phyloP scores from a whole-genome alignment of 2,888 invertebrate species.

The Alloplasta piceator region DNA sequence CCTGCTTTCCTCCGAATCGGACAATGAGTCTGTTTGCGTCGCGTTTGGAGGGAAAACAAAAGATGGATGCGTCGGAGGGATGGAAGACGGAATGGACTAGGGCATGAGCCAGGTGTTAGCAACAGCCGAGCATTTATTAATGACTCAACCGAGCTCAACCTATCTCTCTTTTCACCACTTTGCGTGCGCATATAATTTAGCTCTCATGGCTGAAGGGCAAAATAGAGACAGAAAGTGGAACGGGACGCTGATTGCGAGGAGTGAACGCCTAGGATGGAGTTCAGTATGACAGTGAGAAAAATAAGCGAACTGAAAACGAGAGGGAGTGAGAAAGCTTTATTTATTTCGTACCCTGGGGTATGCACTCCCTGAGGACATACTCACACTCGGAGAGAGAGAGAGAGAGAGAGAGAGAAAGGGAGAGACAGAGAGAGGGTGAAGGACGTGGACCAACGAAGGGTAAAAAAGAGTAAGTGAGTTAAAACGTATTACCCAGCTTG shows the following conservation, averaged over 20 bases:
- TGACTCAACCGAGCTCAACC: conserved; percentile 57
- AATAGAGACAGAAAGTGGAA: background rate
- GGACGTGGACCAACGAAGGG: conserved; percentile 6
- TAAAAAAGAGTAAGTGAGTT: conserved; percentile 25
- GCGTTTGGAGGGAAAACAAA: background rate
- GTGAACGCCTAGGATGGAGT: no score
- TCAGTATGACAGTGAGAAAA: conserved; percentile 28
- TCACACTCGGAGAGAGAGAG: background rate
- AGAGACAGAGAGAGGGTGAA: background rate
- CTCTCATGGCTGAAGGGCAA: conserved; percentile 2
- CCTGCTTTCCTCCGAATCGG: no score
- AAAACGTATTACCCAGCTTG: conserved; percentile 55
- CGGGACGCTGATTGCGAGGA: conserved; percentile 1
- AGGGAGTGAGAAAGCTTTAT: conserved; percentile 13
- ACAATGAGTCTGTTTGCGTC: no score
- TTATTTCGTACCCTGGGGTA: background rate
- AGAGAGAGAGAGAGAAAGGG: no score
- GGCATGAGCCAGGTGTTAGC: conserved; percentile 60
- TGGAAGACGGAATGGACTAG: conserved; percentile 54
- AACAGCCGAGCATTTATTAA: conserved; percentile 64
- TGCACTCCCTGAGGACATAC: no score
- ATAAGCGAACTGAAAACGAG: conserved; percentile 22
- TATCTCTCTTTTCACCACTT: conserved; percentile 22
- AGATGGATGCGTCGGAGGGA: conserved; percentile 10
- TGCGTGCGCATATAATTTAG: conserved; percentile 52